These are phyloP conservation scores for Python bivittatus DNA, from an alignment of 2,113 vertebrate genomes.

Conservation along the genomic window DNA sequence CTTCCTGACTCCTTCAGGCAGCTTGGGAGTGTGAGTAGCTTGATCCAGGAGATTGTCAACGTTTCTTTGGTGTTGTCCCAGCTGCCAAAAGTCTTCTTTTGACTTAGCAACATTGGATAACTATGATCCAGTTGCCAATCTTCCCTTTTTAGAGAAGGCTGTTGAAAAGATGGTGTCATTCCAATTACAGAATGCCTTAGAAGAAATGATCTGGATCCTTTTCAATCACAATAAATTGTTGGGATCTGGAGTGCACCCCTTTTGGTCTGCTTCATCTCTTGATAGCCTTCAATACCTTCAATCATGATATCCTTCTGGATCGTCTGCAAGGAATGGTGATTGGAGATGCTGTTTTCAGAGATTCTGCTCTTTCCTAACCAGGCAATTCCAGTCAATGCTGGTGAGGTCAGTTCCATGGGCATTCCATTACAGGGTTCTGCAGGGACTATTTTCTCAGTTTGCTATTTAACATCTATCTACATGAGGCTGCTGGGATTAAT, in stretches of 20 bases:
- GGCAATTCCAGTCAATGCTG: background rate
- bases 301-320: background rate
- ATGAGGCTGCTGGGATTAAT: background rate
- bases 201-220: background rate
- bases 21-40: no score
- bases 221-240: background rate
- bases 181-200: background rate
- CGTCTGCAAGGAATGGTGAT: background rate
- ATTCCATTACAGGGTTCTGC: background rate
- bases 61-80: background rate
- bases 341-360: background rate
- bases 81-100: background rate
- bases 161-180: background rate
- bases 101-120: background rate
- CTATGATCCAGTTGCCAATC: background rate
- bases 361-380: background rate
- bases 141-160: background rate
- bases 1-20: no score
- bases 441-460: background rate
- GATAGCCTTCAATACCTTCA: background rate
- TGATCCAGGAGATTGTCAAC: no score
- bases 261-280: background rate
- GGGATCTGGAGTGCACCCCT: background rate
- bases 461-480: background rate
- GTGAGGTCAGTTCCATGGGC: background rate